Evolutionary conservation across 2,888 invertebrate genomes (phyloP), one percentile per base, ranked within the genome.

Genomic region (Orthosia incerta): DNA sequence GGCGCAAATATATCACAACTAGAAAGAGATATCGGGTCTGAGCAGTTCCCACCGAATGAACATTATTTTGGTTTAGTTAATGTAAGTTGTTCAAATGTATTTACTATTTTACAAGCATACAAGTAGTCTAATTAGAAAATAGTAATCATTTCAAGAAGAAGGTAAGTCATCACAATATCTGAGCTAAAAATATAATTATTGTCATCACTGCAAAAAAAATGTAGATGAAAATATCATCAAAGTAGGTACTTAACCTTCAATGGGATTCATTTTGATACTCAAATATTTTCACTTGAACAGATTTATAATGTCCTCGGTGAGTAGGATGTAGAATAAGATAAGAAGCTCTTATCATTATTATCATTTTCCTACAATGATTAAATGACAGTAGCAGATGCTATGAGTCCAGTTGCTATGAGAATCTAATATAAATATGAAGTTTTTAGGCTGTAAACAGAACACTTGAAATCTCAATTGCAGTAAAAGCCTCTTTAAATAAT

Each of bases 1-100:
- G 99, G 99, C 97, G 99, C 99, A 96, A 99, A 99, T 97, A 99
- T 99, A 96, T 99, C 99, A 91, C 99, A 99, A 96, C 97, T 99
- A 96, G 99, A 99, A 97, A 98, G 99, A 97, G 99, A 99, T 97
- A 99, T 99, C 94, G 99, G 99, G 92, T 98, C 99, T 90, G 99
- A 99, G 96, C 99, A 99, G 94, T 99, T 99, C 96, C 99, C 99
- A 91, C 98, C 99, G 82, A 99, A 99, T 96, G 99, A 99, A 94
- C 99, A 99, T 96, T 99, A 99, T 96, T 99, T 99, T 97, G 99
- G 99, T 92, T 97, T 99, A 96, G 99, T 99, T 85, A 99, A 99
- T 97, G 99, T 99, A 97, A 98, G 98, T 79, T 57, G 39, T 67
- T 66, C 67, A 11, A 2, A 23, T 7, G 18, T 60, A 48, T 48